phyloP scores from a whole-genome alignment of 2,888 invertebrate genomes.

The Hirtodrosophila duncani region DNA sequence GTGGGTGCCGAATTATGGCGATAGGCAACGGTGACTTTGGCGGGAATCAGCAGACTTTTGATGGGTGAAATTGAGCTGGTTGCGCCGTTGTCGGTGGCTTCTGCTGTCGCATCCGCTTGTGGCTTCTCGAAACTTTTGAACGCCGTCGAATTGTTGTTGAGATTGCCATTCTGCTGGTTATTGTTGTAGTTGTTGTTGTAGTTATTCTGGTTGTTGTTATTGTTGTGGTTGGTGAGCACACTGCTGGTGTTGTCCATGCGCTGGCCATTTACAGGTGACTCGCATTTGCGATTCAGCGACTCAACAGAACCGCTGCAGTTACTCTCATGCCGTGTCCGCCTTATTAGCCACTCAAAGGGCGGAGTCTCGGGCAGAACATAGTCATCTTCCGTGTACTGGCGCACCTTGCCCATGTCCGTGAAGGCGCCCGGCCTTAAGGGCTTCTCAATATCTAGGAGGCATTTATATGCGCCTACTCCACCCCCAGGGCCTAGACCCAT shows the following conservation, averaged over 20 bases:
- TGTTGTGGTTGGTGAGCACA: constrained; percentile 46
- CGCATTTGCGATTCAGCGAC: constrained; percentile 67
- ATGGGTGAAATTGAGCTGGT: constrained; percentile 64
- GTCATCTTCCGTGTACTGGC: constrained; percentile 80
- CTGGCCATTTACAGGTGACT: constrained; percentile 45
- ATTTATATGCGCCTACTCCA: constrained; percentile 81
- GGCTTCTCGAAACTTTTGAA: constrained; percentile 72
- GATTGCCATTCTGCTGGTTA: constrained; percentile 38
- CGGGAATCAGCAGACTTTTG: constrained; percentile 72
- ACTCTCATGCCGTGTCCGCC: constrained; percentile 69
- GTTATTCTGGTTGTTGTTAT: constrained; percentile 36
- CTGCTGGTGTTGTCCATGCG: constrained; percentile 37
- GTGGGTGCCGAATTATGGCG: constrained; percentile 44
- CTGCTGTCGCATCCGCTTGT: constrained; percentile 17
- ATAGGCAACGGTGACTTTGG: constrained; percentile 39
- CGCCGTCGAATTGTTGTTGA: constrained; percentile 64
- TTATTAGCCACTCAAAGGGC: constrained; percentile 82
- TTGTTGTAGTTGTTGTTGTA: constrained; percentile 23
- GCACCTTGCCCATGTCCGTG: constrained; percentile 83
- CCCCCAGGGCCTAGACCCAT: constrained; percentile 59
- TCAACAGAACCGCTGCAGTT: constrained; percentile 63
- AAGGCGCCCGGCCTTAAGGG: constrained; percentile 89
- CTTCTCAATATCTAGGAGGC: constrained; percentile 84
- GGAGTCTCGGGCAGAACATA: constrained; percentile 82
- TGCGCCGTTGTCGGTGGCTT: background rate